Evolutionary conservation across 2,888 invertebrate species (phyloP), one percentile per base, ranked within the genome.

Genomic region (Campoplex capitator): DNA sequence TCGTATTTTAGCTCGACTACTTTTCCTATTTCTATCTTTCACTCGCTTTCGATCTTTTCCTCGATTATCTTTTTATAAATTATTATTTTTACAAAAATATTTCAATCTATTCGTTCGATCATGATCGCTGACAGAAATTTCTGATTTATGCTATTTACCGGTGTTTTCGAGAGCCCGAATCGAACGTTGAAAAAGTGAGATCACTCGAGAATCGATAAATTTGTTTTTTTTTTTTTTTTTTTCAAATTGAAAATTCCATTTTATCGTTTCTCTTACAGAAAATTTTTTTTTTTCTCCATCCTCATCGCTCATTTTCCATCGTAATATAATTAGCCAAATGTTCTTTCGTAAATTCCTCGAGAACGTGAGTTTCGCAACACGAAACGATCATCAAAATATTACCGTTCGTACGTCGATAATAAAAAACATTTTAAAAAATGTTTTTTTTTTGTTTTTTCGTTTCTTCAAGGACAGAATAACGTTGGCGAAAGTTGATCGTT

Each of bases 131-230:
- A 23, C 23, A 23, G 0, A 23, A 23, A 23, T 23, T 23, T 23
- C 0, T 23, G 23, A 23, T 23, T 23, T 23, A 23, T 23, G 23
- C 0, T 23, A 23, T 23, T 23, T 23, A 23, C 23, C 23, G 23
- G 23, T 23, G 0, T 23, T 23, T 23, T 23, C 23, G 23, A 23
- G 23, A 23, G 23, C 23, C 8, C 16, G 42, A 48, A 65, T 48
- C 16, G 7, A 7, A n/a, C 18, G 45, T 2, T 0, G 8, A 28
- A 28, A 28, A 76, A 62, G 45, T 3, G 42, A 28, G 16, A 23
- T 23, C 23, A 7, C 51, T 42, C 38, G 67, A 78, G 54, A 65
- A 78, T 68, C 4, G 56, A 54, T 56, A 42, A 45, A 78, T 42
- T 23, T 23, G 0, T 0, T 23, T 23, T 23, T 23, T 23, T 23